These are phyloP conservation scores for Nemotelus pantherinus DNA, from an alignment of 2,888 invertebrate species.

Conservation along the genomic window DNA sequence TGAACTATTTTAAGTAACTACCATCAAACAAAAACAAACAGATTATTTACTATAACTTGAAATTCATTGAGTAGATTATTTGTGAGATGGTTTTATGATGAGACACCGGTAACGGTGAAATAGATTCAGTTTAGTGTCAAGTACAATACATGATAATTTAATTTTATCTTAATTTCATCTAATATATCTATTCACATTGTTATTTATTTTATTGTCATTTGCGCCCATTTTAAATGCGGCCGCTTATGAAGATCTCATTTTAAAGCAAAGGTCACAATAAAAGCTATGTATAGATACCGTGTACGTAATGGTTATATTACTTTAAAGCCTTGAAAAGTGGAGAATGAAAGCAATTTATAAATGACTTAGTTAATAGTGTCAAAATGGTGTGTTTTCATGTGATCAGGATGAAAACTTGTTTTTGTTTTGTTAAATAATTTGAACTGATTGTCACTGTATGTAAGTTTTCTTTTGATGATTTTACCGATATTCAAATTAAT, in stretches of 20 bases:
- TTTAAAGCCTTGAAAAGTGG: no score
- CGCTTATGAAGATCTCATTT: not conserved
- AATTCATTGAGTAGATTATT: slow-evolving; percentile 3
- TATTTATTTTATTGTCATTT: not conserved
- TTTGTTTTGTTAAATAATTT: no score
- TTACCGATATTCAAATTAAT: no score
- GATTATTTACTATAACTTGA: not conserved
- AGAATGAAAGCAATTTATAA: no score
- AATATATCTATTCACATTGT: not conserved
- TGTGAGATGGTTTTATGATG: not conserved
- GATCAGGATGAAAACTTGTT: no score
- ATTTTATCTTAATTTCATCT: slow-evolving; percentile 29
- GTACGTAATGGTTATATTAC: no score
- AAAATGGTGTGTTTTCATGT: no score
- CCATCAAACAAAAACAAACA: not conserved
- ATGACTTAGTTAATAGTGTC: no score
- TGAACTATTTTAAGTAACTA: no score
- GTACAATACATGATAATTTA: slow-evolving; percentile 26
- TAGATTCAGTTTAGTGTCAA: not conserved
- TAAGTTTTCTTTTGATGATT: no score
- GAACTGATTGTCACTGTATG: no score
- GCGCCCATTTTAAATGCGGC: not conserved
- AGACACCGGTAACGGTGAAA: not conserved
- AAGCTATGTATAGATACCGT: no score
- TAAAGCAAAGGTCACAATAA: not conserved